These are phyloP conservation scores for Felis catus DNA, from an alignment of 2,113 vertebrate species.

Conservation along the genomic window F.catus_Fca126_mat1.0 CM031417.1:121475001-121475500, in stretches of 20 bases:
- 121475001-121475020: neutral
- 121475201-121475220: neutral
- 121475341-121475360: neutral
- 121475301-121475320: neutral
- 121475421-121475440: neutral
- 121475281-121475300: neutral
- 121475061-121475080: neutral
- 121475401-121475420: conserved; percentile 17
- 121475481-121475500: neutral
- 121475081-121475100: neutral
- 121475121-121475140: conserved; percentile 23
- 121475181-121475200: conserved; percentile 1
- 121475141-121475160: neutral
- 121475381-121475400: conserved; percentile 11
- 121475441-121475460: conserved; percentile 34
- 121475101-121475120: neutral
- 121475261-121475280: neutral
- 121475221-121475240: neutral
- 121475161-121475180: neutral
- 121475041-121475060: conserved; percentile 7
- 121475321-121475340: neutral
- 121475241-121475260: neutral
- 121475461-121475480: neutral
- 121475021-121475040: neutral
- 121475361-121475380: neutral